Percentiles rank a stretch among this genome's conserved stretches.
Conservation (phyloP, 2,888 invertebrate genomes). For the Brachyopa scutellaris region DNA sequence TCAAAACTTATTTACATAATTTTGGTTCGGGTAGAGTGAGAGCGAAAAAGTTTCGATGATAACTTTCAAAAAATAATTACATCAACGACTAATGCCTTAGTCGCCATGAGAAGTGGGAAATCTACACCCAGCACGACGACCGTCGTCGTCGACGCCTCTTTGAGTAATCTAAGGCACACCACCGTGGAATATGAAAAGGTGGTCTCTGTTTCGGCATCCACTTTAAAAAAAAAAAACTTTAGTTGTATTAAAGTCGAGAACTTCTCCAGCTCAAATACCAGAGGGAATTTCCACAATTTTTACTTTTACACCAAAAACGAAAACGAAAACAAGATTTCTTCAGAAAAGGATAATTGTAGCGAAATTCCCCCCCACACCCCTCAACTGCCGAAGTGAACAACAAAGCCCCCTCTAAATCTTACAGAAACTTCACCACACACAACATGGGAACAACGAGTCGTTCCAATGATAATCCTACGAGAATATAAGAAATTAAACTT, state of each 20-base stretch:
- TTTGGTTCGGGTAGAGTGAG: constrained; percentile 37
- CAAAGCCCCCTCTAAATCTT: not conserved
- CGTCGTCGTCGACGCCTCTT: too few species aligned
- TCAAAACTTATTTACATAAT: constrained; percentile 64
- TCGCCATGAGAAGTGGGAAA: constrained; percentile 28
- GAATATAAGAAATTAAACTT: constrained; percentile 67
- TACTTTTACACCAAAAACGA: too few species aligned
- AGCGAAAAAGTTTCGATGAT: constrained; percentile 61
- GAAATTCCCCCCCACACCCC: not conserved
- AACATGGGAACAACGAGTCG: constrained; percentile 27
- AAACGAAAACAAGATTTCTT: constrained; percentile 24
- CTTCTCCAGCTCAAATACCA: constrained; percentile 13
- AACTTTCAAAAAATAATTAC: constrained; percentile 72
- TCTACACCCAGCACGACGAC: constrained; percentile 15
- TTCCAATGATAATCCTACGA: constrained; percentile 54
- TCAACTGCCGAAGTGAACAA: not conserved
- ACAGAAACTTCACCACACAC: constrained; percentile 24
- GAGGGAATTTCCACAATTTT: constrained; percentile 48
- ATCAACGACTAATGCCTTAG: constrained; percentile 68
- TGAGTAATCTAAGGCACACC: constrained; percentile 39
- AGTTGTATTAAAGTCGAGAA: constrained; percentile 24
- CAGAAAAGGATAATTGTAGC: constrained; percentile 12
- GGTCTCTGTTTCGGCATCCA: constrained; percentile 24
- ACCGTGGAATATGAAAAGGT: constrained; percentile 17
- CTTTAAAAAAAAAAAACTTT: constrained; percentile 45